phyloP scores from a whole-genome alignment of 35 echinoderm and acorn worm species.

The Anneissia japonica region DNA sequence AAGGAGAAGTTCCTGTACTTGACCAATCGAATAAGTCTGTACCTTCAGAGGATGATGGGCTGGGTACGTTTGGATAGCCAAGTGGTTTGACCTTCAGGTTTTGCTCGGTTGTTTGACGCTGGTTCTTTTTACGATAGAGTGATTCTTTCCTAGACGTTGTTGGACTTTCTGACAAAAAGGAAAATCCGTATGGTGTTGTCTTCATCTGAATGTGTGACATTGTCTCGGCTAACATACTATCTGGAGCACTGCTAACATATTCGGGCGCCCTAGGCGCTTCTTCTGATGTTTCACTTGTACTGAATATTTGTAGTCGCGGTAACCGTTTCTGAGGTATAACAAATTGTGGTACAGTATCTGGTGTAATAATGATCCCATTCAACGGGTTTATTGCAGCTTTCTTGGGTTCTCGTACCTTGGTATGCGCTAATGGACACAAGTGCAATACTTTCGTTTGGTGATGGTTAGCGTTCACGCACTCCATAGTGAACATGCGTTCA shows the following conservation, averaged over 20 bases:
- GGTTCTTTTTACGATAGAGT: background rate
- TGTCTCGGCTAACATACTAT: constrained; percentile 30
- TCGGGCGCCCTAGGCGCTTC: background rate
- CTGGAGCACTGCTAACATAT: constrained; percentile 18
- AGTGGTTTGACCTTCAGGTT: background rate
- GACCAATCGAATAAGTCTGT: background rate
- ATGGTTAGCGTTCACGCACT: background rate
- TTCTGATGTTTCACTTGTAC: background rate
- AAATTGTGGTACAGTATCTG: constrained; percentile 23
- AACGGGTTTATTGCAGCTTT: background rate
- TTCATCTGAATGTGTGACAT: constrained; percentile 20
- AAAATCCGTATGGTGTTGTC: constrained; percentile 51
- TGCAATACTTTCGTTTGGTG: background rate
- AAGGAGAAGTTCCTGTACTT: background rate
- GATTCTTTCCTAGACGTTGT: constrained; percentile 26
- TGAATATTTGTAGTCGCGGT: background rate
- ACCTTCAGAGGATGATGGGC: background rate
- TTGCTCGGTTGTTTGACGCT: background rate
- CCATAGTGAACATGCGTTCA: background rate
- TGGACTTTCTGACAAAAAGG: constrained; percentile 6
- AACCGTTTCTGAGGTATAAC: background rate
- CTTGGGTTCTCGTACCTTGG: background rate
- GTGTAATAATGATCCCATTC: constrained; percentile 9
- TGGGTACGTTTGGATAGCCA: background rate
- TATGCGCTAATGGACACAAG: background rate